Base-by-base conservation (phyloP, 2,113 vertebrate species). In the Nanorana parkeri region DNA sequence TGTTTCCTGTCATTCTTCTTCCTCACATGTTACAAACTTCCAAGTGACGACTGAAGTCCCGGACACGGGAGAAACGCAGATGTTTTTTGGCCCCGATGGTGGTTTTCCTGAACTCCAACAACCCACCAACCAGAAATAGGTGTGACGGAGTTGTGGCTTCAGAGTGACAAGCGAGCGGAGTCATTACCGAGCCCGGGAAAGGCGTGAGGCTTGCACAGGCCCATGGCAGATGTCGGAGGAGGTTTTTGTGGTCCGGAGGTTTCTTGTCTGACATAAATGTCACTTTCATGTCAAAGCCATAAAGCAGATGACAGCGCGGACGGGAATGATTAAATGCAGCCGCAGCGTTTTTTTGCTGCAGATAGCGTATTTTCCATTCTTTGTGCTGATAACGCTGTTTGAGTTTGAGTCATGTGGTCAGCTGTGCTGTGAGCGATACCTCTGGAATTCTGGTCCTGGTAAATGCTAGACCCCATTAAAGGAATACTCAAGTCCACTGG, bases 201-300 rank as follows among this genome's bases (percentile, higher is more conserved):
- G 36, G 29, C 15, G 19, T 20, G 17, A 76, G 32, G 29, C 23
- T 76, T 17, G 17, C 20, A 28, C 32, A 24, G 67, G 19, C 65
- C 55, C n/a, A 80, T 80, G 52, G 51, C 29, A 80, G 41, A 52
- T 66, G 29, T 61, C 32, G n/a, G 19, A 20, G 6, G 51, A 67
- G 64, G 54, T 7, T 29, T 68, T 24, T 41, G 29, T 20, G 73
- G 65, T 79, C 64, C 36, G 15, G 29, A 47, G 23, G 26, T 71
- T 55, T 69, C 55, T 8, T 19, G 20, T 10, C 21, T 56, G 55
- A 60, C 52, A 58, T 60, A 26, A 63, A 63, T 61, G 19, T 47
- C 13, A 76, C 55, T 61, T 63, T 63, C 63, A 24, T 63, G 29
- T 60, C 11, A 13, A 63, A 63, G 3, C 29, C 58, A 41, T 21